phyloP scores from a whole-genome alignment of 2,113 vertebrate genomes.

The Rhombomys opimus region DNA sequence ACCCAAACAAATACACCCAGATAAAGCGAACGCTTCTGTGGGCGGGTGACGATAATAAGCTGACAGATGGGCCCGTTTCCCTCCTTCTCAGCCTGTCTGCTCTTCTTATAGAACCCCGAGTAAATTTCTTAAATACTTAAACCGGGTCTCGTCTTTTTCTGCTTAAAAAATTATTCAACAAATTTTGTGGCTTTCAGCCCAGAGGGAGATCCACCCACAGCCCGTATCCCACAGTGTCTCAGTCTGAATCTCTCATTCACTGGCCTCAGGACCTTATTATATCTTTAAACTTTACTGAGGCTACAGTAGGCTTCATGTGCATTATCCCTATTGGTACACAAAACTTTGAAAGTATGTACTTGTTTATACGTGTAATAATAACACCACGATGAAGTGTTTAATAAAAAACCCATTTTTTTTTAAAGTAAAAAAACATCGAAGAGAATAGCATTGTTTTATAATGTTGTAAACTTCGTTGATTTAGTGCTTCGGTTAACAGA shows the following conservation, averaged over 20 bases:
- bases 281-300: background rate
- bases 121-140: conserved; percentile 6
- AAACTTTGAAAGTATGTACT: background rate
- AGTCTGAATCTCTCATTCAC: background rate
- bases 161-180: background rate
- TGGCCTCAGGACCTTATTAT: background rate
- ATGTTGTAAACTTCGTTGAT: background rate
- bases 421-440: background rate
- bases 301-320: background rate
- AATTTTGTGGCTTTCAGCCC: background rate
- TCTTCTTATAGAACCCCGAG: background rate
- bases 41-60: background rate
- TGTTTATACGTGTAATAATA: background rate
- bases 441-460: background rate
- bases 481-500: conserved; percentile 1
- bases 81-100: background rate
- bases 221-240: background rate
- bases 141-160: background rate
- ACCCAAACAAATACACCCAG: background rate
- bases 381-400: background rate
- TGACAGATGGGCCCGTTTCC: background rate
- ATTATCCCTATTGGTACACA: background rate
- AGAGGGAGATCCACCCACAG: background rate
- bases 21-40: background rate
- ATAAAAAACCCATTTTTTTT: conserved; percentile 51